A percentile compares a stretch with the other conserved stretches of the same genome.
Conservation (phyloP, 2,888 invertebrate genomes). For the Eupithecia centaureata region DNA sequence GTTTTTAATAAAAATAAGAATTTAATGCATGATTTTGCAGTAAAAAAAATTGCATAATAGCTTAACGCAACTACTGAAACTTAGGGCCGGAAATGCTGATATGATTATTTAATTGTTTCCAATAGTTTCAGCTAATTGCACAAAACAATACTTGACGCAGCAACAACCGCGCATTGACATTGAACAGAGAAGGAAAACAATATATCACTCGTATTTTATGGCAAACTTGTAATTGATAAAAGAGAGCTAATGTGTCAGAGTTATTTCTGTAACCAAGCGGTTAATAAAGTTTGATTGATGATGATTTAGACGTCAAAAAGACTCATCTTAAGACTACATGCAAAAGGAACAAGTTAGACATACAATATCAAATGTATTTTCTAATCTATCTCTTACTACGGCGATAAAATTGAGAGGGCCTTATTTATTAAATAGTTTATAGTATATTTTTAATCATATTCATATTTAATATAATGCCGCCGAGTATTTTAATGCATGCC, state of each 20-base stretch:
- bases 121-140: not conserved
- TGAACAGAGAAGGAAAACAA: slow-evolving; percentile 19
- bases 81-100: not conserved
- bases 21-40: not conserved
- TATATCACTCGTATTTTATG: slow-evolving; percentile 21
- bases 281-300: slow-evolving; percentile 21
- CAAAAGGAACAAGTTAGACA: slow-evolving; percentile 3
- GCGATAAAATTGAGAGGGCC: not conserved
- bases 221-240: slow-evolving; percentile 18
- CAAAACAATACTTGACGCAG: not conserved
- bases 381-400: not conserved
- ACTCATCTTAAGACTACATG: slow-evolving; percentile 6
- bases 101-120: not conserved
- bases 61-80: not conserved
- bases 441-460: too few relatives aligned
- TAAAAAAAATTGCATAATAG: not conserved
- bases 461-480: not conserved
- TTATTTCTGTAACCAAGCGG: slow-evolving; percentile 24
- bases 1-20: not conserved
- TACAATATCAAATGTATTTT: too few relatives aligned
- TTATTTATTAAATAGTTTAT: too few relatives aligned
- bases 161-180: slow-evolving; percentile 14
- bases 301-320: slow-evolving; percentile 13
- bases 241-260: slow-evolving; percentile 20
- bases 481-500: not conserved